Base-by-base conservation (phyloP, 2,888 invertebrate species). In the Xylota segnis region DNA sequence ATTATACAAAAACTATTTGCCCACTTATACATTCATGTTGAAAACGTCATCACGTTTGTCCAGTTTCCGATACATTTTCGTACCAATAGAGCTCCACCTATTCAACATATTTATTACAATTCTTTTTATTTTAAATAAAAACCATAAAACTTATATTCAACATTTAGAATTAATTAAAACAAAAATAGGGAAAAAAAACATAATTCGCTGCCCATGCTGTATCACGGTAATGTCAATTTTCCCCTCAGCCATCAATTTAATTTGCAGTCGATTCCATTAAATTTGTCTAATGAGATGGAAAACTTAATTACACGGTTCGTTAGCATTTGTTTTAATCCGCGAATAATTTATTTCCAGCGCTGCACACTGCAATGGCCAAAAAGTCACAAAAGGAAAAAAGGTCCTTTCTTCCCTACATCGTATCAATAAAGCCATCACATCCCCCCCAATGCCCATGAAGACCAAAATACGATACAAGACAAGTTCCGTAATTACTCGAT, bases 231-330 rank as follows among this genome's bases (percentile, higher is more conserved):
- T 32, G 7, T 7, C 6, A 34, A 10, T 34, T 18, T 58, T 59
- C 10, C n/a, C 3, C 7, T n/a, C 29, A 23, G 23, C 14, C 45
- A 47, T 63, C 63, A 63, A 45, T 45, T 40, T 16, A 40, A 78
- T 47, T 78, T 72, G 56, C 58, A 59, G 52, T 75, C 71, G 81
- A 65, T 93, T 70, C 43, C 70, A 87, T 86, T 77, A 77, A 87
- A 82, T 74, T 72, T 63, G 45, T 68, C 65, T 86, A 87, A 86
- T 87, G 87, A 87, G 58, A 54, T 70, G 81, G 72, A 87, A 87
- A 87, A 77, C 74, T 61, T 82, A 82, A 87, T 87, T 87, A 82
- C 72, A 82, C 76, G 87, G 72, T 82, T 87, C 86, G 82, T 86
- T 87, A 79, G 75, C 66, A 84, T 81, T 84, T 84, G 61, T 84